Percentiles rank a stretch among this genome's conserved stretches.
phyloP scores from a whole-genome alignment of 2,888 invertebrate genomes.

The Andrena camellia region DNA sequence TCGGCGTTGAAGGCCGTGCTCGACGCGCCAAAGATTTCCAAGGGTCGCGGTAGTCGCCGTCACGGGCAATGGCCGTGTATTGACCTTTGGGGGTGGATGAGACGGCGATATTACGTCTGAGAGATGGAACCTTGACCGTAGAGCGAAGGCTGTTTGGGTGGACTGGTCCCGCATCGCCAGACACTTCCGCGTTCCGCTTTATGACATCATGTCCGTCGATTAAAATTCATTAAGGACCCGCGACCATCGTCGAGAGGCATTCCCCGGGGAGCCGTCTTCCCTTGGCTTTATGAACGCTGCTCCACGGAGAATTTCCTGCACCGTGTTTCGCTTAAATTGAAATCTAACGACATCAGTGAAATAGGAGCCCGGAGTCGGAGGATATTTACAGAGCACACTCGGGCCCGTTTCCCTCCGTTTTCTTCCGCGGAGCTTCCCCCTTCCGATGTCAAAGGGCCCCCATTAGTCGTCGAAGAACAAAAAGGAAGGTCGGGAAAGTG shows the following conservation, averaged over 20 bases:
- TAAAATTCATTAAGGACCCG: conserved; percentile 19
- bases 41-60: conserved; percentile 34
- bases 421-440: background rate
- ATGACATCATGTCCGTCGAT: conserved; percentile 11
- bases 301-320: background rate
- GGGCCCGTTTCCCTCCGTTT: background rate
- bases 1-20: conserved; percentile 21
- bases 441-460: background rate
- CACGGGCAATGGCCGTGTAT: conserved; percentile 51
- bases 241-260: background rate
- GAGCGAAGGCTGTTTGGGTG: conserved; percentile 80
- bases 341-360: background rate
- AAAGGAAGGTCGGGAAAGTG: conserved; percentile 22
- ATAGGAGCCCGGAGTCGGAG: background rate
- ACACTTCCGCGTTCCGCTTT: conserved; percentile 59
- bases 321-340: background rate
- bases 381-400: background rate
- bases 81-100: conserved; percentile 75
- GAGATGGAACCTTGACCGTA: conserved; percentile 79
- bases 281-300: background rate
- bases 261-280: background rate
- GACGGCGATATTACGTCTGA: conserved; percentile 71
- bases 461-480: conserved; percentile 5
- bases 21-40: conserved; percentile 22
- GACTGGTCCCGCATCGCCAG: conserved; percentile 67